These are phyloP conservation scores for Dichetophora obliterata DNA, from an alignment of 2,888 invertebrate genomes.

Conservation along the genomic window DNA sequence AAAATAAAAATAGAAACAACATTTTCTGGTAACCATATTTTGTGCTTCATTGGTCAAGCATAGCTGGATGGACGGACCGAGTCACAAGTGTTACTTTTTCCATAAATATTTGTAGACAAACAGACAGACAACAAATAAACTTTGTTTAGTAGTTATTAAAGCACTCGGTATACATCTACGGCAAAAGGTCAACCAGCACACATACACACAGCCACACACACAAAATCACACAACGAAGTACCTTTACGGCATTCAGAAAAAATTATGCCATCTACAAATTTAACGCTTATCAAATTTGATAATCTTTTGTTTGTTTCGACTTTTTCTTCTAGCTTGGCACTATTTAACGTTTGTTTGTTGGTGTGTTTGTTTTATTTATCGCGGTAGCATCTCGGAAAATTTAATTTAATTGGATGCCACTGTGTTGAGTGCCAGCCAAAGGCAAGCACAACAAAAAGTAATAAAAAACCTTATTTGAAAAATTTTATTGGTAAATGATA, in stretches of 20 bases:
- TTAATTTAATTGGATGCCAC: slow-evolving; percentile 64
- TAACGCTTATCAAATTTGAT: slow-evolving; percentile 59
- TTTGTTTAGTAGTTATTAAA: neutral
- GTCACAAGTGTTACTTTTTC: slow-evolving; percentile 61
- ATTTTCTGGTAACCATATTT: neutral
- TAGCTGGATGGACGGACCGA: neutral
- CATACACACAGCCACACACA: neutral
- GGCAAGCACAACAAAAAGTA: neutral
- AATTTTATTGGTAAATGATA: too few species aligned
- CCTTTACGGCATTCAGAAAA: slow-evolving; percentile 26
- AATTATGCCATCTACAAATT: slow-evolving; percentile 46
- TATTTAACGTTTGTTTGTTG: slow-evolving; percentile 36
- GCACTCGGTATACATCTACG: neutral
- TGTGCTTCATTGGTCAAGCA: slow-evolving; percentile 18
- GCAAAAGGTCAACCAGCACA: neutral
- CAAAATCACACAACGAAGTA: slow-evolving; percentile 19
- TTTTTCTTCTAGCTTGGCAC: slow-evolving; percentile 35
- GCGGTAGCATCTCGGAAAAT: slow-evolving; percentile 62
- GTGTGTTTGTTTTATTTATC: slow-evolving; percentile 62
- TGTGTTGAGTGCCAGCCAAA: slow-evolving; percentile 20
- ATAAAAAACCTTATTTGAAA: too few species aligned
- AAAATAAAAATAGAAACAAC: neutral
- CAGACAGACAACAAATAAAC: slow-evolving; percentile 55
- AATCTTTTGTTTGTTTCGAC: slow-evolving; percentile 53
- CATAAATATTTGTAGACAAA: slow-evolving; percentile 61